Evolutionary conservation across 2,113 vertebrate genomes (phyloP).

Genomic region (Thymallus thymallus): DNA sequence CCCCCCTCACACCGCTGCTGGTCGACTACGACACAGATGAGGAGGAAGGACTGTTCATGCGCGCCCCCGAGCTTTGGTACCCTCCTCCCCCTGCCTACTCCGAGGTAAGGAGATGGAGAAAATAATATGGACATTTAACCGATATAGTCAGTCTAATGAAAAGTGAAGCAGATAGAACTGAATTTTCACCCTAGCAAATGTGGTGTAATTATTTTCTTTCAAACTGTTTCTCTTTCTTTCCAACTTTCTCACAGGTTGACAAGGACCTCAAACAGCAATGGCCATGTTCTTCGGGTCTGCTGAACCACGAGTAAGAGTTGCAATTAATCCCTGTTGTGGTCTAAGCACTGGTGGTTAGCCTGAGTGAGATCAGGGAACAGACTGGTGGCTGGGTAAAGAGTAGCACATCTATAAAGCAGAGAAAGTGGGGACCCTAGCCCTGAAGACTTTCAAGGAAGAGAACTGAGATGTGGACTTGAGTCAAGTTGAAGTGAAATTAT

Average conservation of each 20-base stretch:
- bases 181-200: no score
- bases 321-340: background rate
- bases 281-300: conserved; percentile 10
- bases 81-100: conserved; percentile 84
- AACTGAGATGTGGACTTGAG: background rate
- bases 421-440: background rate
- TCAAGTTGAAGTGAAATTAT: no score
- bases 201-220: background rate
- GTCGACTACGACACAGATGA: conserved; percentile 78
- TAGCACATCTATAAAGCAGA: background rate
- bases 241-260: conserved; percentile 23
- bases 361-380: background rate
- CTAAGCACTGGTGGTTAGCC: background rate
- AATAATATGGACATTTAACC: no score
- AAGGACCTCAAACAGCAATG: conserved; percentile 13
- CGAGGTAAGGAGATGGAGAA: conserved; percentile 68
- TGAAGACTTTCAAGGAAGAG: conserved; percentile 11
- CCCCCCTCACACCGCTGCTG: conserved; percentile 78
- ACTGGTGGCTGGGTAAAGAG: background rate
- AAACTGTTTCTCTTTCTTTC: background rate
- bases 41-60: conserved; percentile 86
- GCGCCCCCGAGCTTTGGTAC: conserved; percentile 68
- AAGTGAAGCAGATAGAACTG: background rate
- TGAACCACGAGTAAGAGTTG: conserved; percentile 7
- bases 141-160: no score